Conservation (phyloP, 1,140 invertebrate species). For the Ganaspis sp. region DNA sequence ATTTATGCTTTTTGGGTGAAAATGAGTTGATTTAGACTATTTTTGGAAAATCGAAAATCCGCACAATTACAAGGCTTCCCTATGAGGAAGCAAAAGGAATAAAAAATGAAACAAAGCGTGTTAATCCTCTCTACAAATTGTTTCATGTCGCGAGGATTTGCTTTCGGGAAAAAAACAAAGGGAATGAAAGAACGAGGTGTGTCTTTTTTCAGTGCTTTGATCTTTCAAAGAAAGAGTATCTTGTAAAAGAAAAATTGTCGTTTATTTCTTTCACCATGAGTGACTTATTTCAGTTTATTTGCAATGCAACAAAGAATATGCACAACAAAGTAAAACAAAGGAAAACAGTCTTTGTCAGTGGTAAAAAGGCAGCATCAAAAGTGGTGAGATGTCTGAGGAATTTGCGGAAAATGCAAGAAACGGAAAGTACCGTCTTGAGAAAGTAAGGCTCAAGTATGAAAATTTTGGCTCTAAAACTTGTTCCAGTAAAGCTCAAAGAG, state of each 20-base stretch:
- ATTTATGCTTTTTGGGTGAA: too few species aligned
- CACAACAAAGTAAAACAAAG: background rate
- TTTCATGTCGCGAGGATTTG: too few species aligned
- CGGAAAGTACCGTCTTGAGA: background rate
- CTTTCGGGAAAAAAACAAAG: too few species aligned
- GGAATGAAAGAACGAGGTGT: too few species aligned
- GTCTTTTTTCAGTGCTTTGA: too few species aligned
- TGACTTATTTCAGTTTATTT: conserved; percentile 5
- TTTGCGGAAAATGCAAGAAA: conserved; percentile 16
- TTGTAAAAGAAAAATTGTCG: background rate
- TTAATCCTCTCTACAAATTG: too few species aligned
- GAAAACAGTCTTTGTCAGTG: background rate
- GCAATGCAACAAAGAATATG: background rate
- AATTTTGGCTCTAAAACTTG: conserved; percentile 46
- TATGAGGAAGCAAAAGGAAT: too few species aligned
- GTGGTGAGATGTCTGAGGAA: background rate
- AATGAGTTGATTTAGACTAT: too few species aligned
- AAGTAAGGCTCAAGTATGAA: background rate
- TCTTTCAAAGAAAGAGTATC: too few species aligned
- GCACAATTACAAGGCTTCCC: too few species aligned
- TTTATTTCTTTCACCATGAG: background rate
- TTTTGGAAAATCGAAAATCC: too few species aligned
- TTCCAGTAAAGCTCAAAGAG: conserved; percentile 48
- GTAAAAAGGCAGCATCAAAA: background rate
- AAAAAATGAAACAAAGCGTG: too few species aligned